Base-by-base conservation (phyloP, 92 coral and sea anemone genomes). In the Palythoa grandiflora region DNA sequence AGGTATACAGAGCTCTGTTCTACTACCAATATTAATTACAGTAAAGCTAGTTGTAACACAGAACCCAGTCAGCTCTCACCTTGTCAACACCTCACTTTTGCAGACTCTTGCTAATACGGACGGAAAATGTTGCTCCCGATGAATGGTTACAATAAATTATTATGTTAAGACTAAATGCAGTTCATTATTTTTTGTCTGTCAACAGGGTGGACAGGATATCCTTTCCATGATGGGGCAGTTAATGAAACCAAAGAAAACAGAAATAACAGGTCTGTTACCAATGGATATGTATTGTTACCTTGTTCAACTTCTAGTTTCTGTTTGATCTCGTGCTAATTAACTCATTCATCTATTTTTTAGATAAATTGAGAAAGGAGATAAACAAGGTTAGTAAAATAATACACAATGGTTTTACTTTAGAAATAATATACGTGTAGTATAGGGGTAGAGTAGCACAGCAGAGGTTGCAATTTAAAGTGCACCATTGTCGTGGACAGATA, bases 181-280 rank as follows among this genome's bases (percentile, higher is more conserved):
- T 19, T 6, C 16, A 3, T 10, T 9, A 48, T 15, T 9, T 2
- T 63, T 75, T 3, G 0, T 68, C 19, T 77, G 6, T 28, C 38
- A 15, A 1, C 55, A 96, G 99, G 99, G 99, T 61, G 99, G 99
- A 14, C 98, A 96, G 63, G 99, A 97, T 73, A 97, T 97, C 53
- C 87, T 97, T 68, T 97, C 99, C 12, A 97, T 97, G 99, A 97
- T 97, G 99, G 99, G 99, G 15, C 99, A 97, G 70, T 96, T 97
- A 19, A 97, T 97, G 99, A 97, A 97, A 76, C 99, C 98, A 55
- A 97, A 95, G 91, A 97, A 97, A 88, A 97, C 99, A 39, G 99
- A 97, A 94, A 97, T 97, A 5, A 97, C 99, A 87, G 99, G 98
- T 97, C 71, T 75, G 47, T 75, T 20, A 87, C 44, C 15, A 70